Evolutionary conservation across 2,113 vertebrate genomes (phyloP).

Genomic region (Todiramphus chloris): DNA sequence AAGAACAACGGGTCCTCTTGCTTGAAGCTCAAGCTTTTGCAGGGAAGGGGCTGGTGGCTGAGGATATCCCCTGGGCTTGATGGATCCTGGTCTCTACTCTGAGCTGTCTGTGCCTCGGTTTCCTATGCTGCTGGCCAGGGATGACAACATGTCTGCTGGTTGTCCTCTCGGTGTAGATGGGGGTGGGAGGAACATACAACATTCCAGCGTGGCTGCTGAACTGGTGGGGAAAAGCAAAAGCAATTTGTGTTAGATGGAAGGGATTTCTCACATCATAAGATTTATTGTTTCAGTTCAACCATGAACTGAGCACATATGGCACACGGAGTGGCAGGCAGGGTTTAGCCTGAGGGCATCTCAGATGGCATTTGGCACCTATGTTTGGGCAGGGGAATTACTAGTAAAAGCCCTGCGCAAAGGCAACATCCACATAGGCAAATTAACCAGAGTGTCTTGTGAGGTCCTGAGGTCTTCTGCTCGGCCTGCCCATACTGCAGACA

Average conservation of each 20-base stretch:
- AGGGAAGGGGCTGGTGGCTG: not conserved
- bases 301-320: not conserved
- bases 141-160: fast-evolving
- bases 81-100: not conserved
- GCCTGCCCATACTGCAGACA: not conserved
- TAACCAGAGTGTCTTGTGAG: not conserved
- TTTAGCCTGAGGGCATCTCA: not conserved
- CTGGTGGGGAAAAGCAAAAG: not conserved
- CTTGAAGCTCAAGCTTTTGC: not conserved
- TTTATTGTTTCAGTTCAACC: not conserved
- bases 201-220: not conserved
- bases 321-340: not conserved
- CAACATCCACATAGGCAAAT: fast-evolving
- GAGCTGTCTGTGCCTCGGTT: not conserved
- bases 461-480: not conserved
- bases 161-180: too few relatives aligned
- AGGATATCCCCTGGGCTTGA: not conserved
- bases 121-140: not conserved
- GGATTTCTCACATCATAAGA: not conserved
- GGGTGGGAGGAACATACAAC: fast-evolving
- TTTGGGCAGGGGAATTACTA: not conserved
- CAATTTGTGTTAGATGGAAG: not conserved
- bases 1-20: not conserved
- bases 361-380: not conserved
- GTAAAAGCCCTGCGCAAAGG: not conserved